Base-by-base conservation (phyloP, 2,888 invertebrate species). In the Sarcophaga subvicina region DNA sequence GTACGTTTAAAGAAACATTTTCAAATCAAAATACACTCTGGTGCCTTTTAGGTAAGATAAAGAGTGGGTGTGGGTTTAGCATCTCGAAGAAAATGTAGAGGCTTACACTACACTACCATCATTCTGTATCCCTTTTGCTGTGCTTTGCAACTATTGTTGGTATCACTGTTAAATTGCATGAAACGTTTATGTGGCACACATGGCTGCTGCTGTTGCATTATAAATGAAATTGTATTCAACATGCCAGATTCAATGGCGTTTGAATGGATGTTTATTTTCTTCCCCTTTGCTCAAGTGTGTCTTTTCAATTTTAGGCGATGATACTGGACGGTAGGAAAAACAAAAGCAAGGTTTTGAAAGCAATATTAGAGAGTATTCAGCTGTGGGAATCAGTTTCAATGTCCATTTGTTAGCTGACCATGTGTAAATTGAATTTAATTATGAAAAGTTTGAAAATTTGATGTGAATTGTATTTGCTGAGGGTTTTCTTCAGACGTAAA, bases 171-270 rank as follows among this genome's bases (percentile, higher is more conserved):
- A 76, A 80, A 84, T 84, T 84, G 66, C 67, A 80, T 80, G 84
- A 71, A 77, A 80, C 80, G 66, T 75, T 76, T 67, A 70, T 69
- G 37, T 64, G 76, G 59, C 76, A 66, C 84, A 80, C 84, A 77
- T 85, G 80, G 71, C 84, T 85, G 66, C 80, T 76, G 84, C 80
- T 76, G 84, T 71, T 85, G 84, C 80, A 85, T 76, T 85, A 80
- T 62, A 62, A 80, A 77, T 54, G 71, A 77, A 67, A 80, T 80
- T 85, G 84, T 72, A 85, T 85, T 85, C 47, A 66, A 80, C 71
- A 71, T 72, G 84, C 49, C 63, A 62, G 64, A 71, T 80, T 80
- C 80, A 76, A 80, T 85, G 75, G 66, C 47, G 71, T 54, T 37
- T 49, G 66, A 80, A 84, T 76, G 71, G 78, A 54, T 64, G 67